Evolutionary conservation across 2,797 vertebrate species (phyloP), one percentile per base, ranked within the genome.

Genomic region (Pangasius macronema): DNA sequence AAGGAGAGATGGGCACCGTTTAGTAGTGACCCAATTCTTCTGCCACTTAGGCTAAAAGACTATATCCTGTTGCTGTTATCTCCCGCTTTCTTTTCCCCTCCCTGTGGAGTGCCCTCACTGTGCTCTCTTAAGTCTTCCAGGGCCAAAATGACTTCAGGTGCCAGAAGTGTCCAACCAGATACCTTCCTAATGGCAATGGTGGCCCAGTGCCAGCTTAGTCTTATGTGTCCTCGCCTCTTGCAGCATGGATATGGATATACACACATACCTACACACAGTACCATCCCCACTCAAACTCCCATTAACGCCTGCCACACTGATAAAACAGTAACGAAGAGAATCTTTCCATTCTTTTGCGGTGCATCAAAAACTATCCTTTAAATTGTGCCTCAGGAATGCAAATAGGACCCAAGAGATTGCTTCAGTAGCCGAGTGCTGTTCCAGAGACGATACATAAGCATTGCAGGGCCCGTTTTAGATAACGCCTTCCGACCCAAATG

Each of bases 1-100:
- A 67, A 90, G 84, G 70, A 73, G 59, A 89, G 76, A 84, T 83
- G 67, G 83, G 59, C 68, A 67, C 83, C 55, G 83, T 83, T 82
- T 86, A 88, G 87, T 81, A 77, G 68, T 91, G 88, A 91, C 88
- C 87, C 83, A 90, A 85, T 91, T 91, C 91, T 84, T 87, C 51
- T 83, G 39, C 86, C 86, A 88, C 83, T 88, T 81, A 82, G 49
- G 20, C 67, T 51, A 51, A 83, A 72, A 70, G 70, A 59, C 88
- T 75, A 67, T 84, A 86, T 84, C 73, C 89, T 81, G 77, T 81
- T 55, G 79, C 85, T 86, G 53, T 82, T 90, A 83, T 88, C 83
- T 84, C 67, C 42, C 3, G 6, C 82, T 85, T 46, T 75, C 36
- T 70, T 65, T 72, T 27, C 46, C 30, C 33, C 76, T 82, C 85